Base-by-base conservation (phyloP, 2,113 vertebrate genomes). In the Pseudorasbora parva region DNA sequence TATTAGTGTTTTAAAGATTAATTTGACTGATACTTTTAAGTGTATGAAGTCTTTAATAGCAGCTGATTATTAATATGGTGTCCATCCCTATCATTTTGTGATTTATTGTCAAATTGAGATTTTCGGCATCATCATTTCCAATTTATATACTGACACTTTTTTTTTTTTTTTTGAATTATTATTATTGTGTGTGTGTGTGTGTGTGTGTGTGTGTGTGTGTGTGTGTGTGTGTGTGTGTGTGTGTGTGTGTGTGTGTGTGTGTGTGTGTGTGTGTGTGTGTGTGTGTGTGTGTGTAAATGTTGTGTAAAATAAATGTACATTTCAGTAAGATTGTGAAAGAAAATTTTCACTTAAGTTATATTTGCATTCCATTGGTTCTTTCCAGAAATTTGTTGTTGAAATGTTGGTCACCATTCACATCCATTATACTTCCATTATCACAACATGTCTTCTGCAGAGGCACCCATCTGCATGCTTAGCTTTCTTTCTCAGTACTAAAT, bases 401-500 rank as follows among this genome's bases (percentile, higher is more conserved):
- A 15, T 49, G 4, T 5, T 15, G 47, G 49, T n/a, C 19, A 57
- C 19, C 27, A 56, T 76, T 76, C 30, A 76, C 5, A 23, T 56
- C 49, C 27, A 56, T 73, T 49, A 27, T 73, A 73, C 9, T 64
- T 37, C 30, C 37, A 37, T 8, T 72, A 41, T 72, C 21, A 45
- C 10, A 45, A 7, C n/a, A 72, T 45, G 21, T 45, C 56, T 57
- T 57, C 56, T 51, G 15, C 15, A 49, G 49, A 51, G 17, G 49
- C 6, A 6, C n/a, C 7, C n/a, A 25, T n/a, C 64, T 57, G 59
- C 64, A n/a, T 25, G 14, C 78, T 51, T 45, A 5, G 41, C 41
- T 78, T 51, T 82, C 8, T 56, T 17, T 1, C 15, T 72, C 27
- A 21, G 43, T 60, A 76, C 45, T 21, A 75, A 71, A 41, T 82